These are phyloP conservation scores for Falco rusticolus DNA, from an alignment of 2,797 vertebrate species.

Conservation along the genomic window DNA sequence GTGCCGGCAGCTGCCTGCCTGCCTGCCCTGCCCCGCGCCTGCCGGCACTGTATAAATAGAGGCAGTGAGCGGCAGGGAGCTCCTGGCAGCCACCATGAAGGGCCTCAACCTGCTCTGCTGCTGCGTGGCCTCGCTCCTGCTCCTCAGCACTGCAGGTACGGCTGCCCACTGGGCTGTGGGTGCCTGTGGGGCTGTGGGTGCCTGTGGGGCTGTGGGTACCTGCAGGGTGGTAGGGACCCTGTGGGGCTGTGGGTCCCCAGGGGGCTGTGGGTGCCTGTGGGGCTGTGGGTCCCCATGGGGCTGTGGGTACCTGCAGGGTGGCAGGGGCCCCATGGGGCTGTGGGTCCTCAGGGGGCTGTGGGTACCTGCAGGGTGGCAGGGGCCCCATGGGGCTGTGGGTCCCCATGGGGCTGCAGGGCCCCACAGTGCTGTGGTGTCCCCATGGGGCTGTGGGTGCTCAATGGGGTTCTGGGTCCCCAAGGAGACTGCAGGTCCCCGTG, in stretches of 20 bases:
- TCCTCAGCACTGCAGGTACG: constrained; percentile 90
- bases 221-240: neutral
- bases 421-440: neutral
- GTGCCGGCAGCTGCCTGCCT: constrained; percentile 40
- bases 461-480: neutral
- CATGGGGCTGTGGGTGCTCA: neutral
- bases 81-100: constrained; percentile 98
- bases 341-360: neutral
- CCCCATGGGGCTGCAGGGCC: too few relatives aligned
- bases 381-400: neutral
- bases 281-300: neutral
- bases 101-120: constrained; percentile 90
- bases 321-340: neutral
- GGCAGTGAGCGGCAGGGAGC: constrained; percentile 82
- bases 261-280: neutral
- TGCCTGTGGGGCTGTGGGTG: neutral
- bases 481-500: neutral
- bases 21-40: constrained; percentile 83
- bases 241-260: fast-evolving
- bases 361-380: fast-evolving
- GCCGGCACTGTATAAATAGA: constrained; percentile 85
- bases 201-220: neutral
- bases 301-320: neutral
- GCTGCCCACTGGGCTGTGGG: neutral
- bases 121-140: constrained; percentile 86